A percentile compares a stretch with the other conserved stretches of the same genome.
Conservation (phyloP, 2,797 vertebrate genomes). For the Erithacus rubecula region DNA sequence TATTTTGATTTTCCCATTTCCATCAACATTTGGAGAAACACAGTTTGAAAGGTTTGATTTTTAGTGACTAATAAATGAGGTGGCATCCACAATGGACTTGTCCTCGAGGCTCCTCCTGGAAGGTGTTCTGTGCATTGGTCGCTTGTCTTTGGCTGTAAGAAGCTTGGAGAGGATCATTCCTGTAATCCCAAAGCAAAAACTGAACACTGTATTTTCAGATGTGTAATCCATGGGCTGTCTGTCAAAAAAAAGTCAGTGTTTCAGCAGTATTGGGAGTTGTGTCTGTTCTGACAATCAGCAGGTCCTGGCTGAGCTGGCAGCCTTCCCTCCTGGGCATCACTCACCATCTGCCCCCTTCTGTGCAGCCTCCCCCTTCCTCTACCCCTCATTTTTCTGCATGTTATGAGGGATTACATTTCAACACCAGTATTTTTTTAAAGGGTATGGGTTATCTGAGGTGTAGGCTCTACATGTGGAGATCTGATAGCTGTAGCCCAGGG, state of each 20-base stretch:
- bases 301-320: not conserved
- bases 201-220: constrained; percentile 30
- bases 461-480: not conserved
- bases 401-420: constrained; percentile 35
- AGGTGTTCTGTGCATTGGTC: not conserved
- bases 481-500: not conserved
- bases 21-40: not conserved
- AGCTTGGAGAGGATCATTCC: not conserved
- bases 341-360: not conserved
- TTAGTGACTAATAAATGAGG: not conserved
- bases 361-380: not conserved
- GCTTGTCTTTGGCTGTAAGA: not conserved
- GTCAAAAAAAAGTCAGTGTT: not conserved
- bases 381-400: not conserved
- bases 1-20: not conserved
- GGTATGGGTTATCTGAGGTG: constrained; percentile 26
- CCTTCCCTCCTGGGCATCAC: not conserved
- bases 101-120: not conserved
- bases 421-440: constrained; percentile 9
- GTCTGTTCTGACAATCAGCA: not conserved
- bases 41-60: not conserved
- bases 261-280: not conserved
- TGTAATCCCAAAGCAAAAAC: constrained; percentile 3
- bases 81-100: not conserved
- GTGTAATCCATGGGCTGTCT: not conserved